These are phyloP conservation scores for Ganaspis brasiliensis DNA, from an alignment of 2,888 invertebrate species.

Conservation along the genomic window DNA sequence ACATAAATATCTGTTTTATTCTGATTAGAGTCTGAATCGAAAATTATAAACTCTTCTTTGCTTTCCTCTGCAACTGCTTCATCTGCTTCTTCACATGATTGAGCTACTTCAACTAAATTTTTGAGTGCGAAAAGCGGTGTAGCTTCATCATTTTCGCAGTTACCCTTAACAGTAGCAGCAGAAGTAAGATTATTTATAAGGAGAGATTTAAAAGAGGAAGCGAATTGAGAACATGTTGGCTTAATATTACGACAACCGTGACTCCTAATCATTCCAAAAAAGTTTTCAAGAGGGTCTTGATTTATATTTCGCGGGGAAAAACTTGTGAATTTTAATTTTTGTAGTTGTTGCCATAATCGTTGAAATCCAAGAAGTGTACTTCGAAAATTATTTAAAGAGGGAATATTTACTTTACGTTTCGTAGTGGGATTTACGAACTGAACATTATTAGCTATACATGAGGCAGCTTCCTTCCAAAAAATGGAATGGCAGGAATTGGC, in stretches of 20 bases:
- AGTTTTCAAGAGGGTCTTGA: neutral
- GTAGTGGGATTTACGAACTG: neutral
- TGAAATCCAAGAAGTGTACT: neutral
- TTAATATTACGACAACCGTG: no score
- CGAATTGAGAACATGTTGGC: no score
- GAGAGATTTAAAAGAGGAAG: conserved; percentile 3
- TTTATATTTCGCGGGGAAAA: neutral
- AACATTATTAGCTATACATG: neutral
- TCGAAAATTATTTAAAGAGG: neutral
- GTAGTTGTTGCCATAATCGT: neutral
- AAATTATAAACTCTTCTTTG: no score
- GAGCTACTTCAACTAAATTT: neutral
- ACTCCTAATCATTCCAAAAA: conserved; percentile 2
- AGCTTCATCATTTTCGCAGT: neutral
- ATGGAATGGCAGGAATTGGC: neutral
- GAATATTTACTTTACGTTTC: no score
- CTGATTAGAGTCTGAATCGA: no score
- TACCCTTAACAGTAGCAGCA: neutral
- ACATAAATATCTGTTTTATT: no score
- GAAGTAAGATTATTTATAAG: neutral
- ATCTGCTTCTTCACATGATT: no score
- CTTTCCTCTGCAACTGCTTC: no score
- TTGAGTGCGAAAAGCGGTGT: neutral
- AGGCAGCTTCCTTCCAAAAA: neutral
- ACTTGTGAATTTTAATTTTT: neutral